phyloP scores from a whole-genome alignment of 2,888 invertebrate genomes.

The Melanchra persicariae region DNA sequence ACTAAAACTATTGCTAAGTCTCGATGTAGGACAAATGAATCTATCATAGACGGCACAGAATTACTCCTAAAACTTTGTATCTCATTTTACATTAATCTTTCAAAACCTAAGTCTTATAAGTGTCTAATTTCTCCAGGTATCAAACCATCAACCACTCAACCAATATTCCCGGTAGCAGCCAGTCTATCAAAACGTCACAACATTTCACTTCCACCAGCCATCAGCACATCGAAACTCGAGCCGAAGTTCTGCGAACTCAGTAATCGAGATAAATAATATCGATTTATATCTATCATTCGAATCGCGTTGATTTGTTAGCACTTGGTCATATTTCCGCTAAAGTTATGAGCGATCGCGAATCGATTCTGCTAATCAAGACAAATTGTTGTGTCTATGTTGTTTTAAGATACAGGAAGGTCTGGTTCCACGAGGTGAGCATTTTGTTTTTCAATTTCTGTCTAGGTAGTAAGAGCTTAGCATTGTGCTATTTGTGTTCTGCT shows the following conservation, averaged over 20 bases:
- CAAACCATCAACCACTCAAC: conserved; percentile 18
- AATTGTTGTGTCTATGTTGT: conserved; percentile 45
- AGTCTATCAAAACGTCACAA: conserved; percentile 55
- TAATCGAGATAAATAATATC: conserved; percentile 81
- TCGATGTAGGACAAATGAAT: background rate
- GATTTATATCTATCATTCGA: conserved; percentile 78
- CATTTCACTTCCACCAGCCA: conserved; percentile 56
- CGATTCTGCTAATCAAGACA: conserved; percentile 62
- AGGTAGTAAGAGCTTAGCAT: background rate
- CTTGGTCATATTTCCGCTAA: conserved; percentile 60
- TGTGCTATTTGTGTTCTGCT: background rate
- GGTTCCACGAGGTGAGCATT: conserved; percentile 30
- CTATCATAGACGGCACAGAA: conserved; percentile 1
- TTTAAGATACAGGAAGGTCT: conserved; percentile 33
- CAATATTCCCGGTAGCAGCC: conserved; percentile 36
- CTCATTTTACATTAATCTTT: background rate
- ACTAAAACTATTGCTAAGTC: background rate
- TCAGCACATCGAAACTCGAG: conserved; percentile 54
- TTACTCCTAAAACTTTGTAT: conserved; percentile 7
- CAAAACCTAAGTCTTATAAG: conserved; percentile 11
- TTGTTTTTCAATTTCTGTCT: conserved; percentile 43
- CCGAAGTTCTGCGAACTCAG: conserved; percentile 67
- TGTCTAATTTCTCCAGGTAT: conserved; percentile 19
- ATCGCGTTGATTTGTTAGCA: conserved; percentile 69
- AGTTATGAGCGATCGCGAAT: conserved; percentile 61